Evolutionary conservation across 2,113 vertebrate genomes (phyloP).

Genomic region (Pelecanoides urinatrix): DNA sequence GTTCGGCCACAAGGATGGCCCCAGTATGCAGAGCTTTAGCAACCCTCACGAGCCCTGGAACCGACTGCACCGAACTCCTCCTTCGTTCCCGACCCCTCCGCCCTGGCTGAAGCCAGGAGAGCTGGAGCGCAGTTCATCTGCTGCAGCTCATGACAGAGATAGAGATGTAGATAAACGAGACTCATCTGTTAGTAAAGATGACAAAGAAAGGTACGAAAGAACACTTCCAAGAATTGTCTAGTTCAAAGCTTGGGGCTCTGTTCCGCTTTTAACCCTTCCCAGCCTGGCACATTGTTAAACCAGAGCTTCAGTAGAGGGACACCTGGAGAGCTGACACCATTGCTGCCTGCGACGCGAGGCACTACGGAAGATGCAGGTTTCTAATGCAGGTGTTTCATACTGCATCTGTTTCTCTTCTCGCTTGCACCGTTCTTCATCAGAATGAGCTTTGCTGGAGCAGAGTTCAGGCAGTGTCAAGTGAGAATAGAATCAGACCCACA

Average conservation of each 20-base stretch:
- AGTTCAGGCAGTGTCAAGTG: neutral
- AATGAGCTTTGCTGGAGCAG: neutral
- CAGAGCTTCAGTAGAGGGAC: constrained; percentile 14
- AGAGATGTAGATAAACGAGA: constrained; percentile 93
- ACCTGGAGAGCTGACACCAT: neutral
- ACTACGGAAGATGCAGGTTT: neutral
- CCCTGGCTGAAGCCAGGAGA: constrained; percentile 98
- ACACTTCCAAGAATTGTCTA: constrained; percentile 68
- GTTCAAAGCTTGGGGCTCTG: constrained; percentile 63
- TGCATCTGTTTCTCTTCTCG: constrained; percentile 8
- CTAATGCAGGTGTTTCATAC: neutral
- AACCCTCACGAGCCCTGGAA: constrained; percentile 96
- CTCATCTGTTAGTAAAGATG: constrained; percentile 88
- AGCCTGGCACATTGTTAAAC: constrained; percentile 54
- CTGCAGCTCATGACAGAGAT: constrained; percentile 93
- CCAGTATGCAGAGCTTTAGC: constrained; percentile 89
- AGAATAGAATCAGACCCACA: constrained; percentile 5
- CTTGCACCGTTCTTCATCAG: neutral
- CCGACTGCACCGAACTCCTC: constrained; percentile 95
- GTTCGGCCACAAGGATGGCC: constrained; percentile 96
- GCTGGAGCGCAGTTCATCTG: constrained; percentile 89
- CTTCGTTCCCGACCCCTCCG: constrained; percentile 96
- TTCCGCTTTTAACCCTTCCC: constrained; percentile 61
- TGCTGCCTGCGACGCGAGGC: neutral
- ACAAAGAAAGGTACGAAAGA: constrained; percentile 94